Percentiles rank a stretch among this genome's conserved stretches.
These are phyloP conservation scores for Patiria miniata DNA, from an alignment of 35 echinoderm and acorn worm species.

Conservation along the genomic window DNA sequence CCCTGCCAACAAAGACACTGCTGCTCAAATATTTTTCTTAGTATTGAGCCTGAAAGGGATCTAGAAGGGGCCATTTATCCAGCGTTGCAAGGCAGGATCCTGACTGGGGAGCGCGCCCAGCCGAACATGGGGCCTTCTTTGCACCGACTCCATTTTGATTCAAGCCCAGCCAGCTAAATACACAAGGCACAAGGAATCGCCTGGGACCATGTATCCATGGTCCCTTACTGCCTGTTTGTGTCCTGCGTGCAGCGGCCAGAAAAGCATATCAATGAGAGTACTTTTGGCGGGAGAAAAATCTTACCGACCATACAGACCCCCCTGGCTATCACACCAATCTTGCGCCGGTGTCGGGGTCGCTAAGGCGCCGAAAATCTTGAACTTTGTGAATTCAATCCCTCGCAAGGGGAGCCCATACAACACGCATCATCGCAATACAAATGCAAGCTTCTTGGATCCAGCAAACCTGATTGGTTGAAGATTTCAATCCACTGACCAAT, in stretches of 20 bases:
- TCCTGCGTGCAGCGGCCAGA: slow-evolving; percentile 10
- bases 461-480: neutral
- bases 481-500: neutral
- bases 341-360: neutral
- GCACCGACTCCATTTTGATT: slow-evolving; percentile 20
- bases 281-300: neutral
- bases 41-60: slow-evolving; percentile 79
- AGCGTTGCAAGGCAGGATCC: slow-evolving; percentile 16
- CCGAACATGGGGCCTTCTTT: slow-evolving; percentile 24
- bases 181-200: slow-evolving; percentile 52
- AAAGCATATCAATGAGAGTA: neutral
- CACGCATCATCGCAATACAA: neutral
- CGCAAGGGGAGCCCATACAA: neutral
- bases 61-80: slow-evolving; percentile 53
- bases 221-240: neutral
- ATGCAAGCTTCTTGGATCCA: neutral
- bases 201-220: slow-evolving; percentile 58
- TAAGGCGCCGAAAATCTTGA: neutral
- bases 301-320: neutral
- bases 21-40: slow-evolving; percentile 87
- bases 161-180: slow-evolving; percentile 56
- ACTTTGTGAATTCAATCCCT: too few species aligned
- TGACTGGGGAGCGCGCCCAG: slow-evolving; percentile 11
- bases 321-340: slow-evolving; percentile 5
- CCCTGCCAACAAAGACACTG: slow-evolving; percentile 74